These are phyloP conservation scores for Canis aureus DNA, from an alignment of 2,113 vertebrate species.

Conservation along the genomic window DNA sequence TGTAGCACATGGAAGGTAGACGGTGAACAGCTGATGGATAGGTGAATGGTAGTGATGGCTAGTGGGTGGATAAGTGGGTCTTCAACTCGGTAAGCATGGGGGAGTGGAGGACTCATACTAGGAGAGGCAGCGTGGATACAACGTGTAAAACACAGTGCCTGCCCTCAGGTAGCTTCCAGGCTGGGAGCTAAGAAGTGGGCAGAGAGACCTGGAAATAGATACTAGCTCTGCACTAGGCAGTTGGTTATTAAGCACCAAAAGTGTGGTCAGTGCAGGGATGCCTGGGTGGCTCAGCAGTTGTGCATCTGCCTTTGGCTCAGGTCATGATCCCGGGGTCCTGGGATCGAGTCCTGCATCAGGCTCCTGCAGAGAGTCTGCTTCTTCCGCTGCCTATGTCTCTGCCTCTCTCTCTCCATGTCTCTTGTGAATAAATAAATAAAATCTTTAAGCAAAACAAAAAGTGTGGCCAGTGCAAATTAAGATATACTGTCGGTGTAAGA, in stretches of 20 bases:
- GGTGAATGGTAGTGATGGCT: neutral
- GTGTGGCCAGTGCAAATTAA: neutral
- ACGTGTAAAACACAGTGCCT: rapidly evolving
- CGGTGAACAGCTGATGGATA: neutral
- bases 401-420: too few relatives aligned
- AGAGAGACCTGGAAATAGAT: neutral
- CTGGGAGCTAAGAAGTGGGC: neutral
- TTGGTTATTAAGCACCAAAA: neutral
- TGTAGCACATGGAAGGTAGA: rapidly evolving
- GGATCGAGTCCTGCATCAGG: too few relatives aligned
- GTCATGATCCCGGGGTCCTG: too few relatives aligned
- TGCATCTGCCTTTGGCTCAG: too few relatives aligned
- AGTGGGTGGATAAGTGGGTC: neutral
- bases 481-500: neutral
- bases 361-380: too few relatives aligned
- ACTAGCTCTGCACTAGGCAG: rapidly evolving
- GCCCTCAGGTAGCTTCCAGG: neutral
- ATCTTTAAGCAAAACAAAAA: neutral
- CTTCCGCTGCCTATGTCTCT: too few relatives aligned
- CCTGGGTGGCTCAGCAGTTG: too few relatives aligned
- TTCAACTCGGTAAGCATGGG: rapidly evolving
- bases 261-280: too few relatives aligned
- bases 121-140: rapidly evolving
- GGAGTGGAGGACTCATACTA: rapidly evolving
- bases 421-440: too few relatives aligned